Evolutionary conservation across 2,888 invertebrate species (phyloP), one percentile per base, ranked within the genome.

Genomic region (Lissocephala sabroskyi): DNA sequence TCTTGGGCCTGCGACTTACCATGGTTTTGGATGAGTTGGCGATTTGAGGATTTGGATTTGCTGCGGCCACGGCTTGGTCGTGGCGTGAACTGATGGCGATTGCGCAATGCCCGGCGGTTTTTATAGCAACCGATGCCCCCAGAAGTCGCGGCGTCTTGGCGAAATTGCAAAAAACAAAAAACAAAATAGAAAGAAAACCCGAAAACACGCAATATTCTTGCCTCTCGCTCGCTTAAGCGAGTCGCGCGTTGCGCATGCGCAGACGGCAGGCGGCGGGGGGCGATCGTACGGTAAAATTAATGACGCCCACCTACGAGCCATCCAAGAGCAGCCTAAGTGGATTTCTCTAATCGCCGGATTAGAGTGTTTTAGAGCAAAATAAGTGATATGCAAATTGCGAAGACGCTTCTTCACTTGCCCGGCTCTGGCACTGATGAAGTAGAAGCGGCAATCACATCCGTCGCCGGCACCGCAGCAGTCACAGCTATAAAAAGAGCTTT

Each of bases 81-180:
- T 48, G 35, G 26, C 16, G 16, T 11, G 16, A 59, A 76, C 77
- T 70, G 74, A 70, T 67, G 76, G 49, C 43, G 35, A 19, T 50
- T 28, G 11, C 41, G 48, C 14, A 17, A 41, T n/a, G 46, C 37
- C 13, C 18, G 52, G 45, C 52, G 45, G 65, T 65, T 70, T 70
- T 70, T 76, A 70, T 70, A 70, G 76, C 43, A 23, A 45, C 32
- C 42, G 18, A 45, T 9, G 41, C 44, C 18, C 14, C 35, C 10
- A 35, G 1, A 9, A 35, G 10, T n/a, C n/a, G n/a, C n/a, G n/a
- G n/a, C n/a, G n/a, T n/a, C n/a, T n/a, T n/a, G n/a, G 30, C 5
- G 11, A 30, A n/a, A 11, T 3, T 3, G 9, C 17, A 35, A 16
- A 35, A 13, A 17, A 23, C 23, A 23, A 5, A 23, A 23, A 23